Percentiles rank a stretch among this genome's conserved stretches.
These are phyloP conservation scores for Phymastichus coffea DNA, from an alignment of 1,140 invertebrate genomes.

Conservation along the genomic window DNA sequence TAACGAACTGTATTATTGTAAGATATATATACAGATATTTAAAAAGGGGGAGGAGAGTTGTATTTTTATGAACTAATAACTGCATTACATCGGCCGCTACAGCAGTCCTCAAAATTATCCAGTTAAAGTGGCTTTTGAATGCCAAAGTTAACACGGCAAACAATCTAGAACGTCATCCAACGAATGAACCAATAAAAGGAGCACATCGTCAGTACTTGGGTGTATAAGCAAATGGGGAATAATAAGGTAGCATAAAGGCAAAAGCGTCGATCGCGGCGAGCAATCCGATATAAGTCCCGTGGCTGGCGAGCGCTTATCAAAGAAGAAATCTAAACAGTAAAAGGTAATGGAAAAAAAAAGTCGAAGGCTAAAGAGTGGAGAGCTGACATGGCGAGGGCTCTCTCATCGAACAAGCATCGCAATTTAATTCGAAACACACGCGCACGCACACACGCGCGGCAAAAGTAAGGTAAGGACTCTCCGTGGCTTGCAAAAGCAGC, in stretches of 20 bases:
- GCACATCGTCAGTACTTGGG: no score
- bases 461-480: constrained; percentile 11
- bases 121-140: no score
- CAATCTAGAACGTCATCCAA: no score
- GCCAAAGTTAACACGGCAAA: no score
- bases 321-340: constrained; percentile 21
- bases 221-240: constrained; percentile 11
- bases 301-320: constrained; percentile 13
- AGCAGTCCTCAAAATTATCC: no score
- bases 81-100: no score
- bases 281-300: not conserved
- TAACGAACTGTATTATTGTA: no score
- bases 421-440: constrained; percentile 12
- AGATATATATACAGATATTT: no score
- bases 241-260: not conserved
- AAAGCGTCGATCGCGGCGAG: not conserved
- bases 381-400: constrained; percentile 13
- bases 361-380: not conserved
- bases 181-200: no score
- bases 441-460: not conserved
- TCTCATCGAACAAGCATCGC: constrained; percentile 5
- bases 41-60: no score
- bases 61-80: no score
- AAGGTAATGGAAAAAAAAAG: not conserved
- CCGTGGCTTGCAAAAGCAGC: not conserved